phyloP scores from a whole-genome alignment of 2,797 vertebrate genomes.

The Ceryle rudis region DNA sequence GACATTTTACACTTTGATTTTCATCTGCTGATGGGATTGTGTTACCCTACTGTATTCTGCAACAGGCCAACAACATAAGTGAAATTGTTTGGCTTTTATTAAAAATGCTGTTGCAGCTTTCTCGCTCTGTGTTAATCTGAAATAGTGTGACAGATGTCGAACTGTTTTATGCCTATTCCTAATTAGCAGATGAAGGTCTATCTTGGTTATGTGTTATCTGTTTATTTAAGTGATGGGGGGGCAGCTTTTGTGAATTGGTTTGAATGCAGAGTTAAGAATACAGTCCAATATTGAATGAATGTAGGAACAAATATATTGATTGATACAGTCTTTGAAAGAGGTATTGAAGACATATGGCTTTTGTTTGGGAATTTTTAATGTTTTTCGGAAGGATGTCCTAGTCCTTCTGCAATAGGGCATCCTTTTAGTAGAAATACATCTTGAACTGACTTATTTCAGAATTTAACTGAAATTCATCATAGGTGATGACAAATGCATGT shows the following conservation, averaged over 20 bases:
- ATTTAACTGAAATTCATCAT: not conserved
- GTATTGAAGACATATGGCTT: not conserved
- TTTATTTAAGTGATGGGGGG: constrained; percentile 57
- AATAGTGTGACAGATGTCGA: constrained; percentile 75
- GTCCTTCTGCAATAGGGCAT: not conserved
- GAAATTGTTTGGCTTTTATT: constrained; percentile 57
- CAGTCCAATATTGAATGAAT: not conserved
- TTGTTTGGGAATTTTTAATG: not conserved
- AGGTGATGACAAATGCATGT: not conserved
- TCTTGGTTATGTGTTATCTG: constrained; percentile 53
- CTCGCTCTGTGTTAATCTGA: constrained; percentile 40
- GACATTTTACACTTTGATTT: not conserved
- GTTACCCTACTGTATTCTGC: not conserved
- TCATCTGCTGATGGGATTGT: not conserved
- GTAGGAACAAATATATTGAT: not conserved
- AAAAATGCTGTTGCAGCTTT: constrained; percentile 57
- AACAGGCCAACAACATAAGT: not conserved
- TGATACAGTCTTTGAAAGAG: not conserved
- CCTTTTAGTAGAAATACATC: not conserved
- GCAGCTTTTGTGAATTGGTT: constrained; percentile 19
- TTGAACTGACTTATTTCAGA: not conserved
- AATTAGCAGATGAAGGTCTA: constrained; percentile 73
- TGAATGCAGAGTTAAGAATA: constrained; percentile 18
- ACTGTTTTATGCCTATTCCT: constrained; percentile 61
- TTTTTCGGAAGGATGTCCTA: not conserved